Percentiles rank a stretch among this genome's conserved stretches.
Evolutionary conservation across 1,140 invertebrate genomes (phyloP).

Genomic region (Nilaparvata lugens): DNA sequence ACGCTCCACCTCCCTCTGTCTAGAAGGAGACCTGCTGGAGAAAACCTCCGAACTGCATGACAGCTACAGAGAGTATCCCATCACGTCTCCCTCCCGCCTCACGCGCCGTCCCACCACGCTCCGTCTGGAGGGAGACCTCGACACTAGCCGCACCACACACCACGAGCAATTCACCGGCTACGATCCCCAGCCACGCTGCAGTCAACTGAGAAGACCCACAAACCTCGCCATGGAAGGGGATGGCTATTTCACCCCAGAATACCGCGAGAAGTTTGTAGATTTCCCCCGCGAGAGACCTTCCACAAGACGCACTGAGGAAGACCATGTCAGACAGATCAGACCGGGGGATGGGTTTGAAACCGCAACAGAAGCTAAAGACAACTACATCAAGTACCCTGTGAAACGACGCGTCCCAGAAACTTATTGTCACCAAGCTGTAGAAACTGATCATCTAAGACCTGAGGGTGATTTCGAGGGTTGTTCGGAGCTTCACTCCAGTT

Average conservation of each 20-base stretch:
- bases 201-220: background rate
- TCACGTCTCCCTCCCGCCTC: background rate
- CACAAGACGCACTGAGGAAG: background rate
- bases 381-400: conserved; percentile 9
- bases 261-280: conserved; percentile 17
- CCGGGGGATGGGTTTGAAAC: conserved; percentile 12
- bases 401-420: conserved; percentile 7
- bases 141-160: no score
- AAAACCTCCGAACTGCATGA: background rate
- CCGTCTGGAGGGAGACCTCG: background rate
- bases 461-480: conserved; percentile 11
- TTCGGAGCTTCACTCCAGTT: conserved; percentile 20
- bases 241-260: conserved; percentile 16
- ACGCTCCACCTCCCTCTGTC: background rate
- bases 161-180: no score
- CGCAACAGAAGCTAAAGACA: background rate
- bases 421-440: background rate
- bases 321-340: background rate
- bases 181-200: background rate
- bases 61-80: background rate
- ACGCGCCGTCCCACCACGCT: background rate
- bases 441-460: conserved; percentile 3
- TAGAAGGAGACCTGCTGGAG: background rate
- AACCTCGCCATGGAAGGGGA: conserved; percentile 16
- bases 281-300: conserved; percentile 16